Conservation (phyloP, 2,888 invertebrate species). For the Biston betularia region DNA sequence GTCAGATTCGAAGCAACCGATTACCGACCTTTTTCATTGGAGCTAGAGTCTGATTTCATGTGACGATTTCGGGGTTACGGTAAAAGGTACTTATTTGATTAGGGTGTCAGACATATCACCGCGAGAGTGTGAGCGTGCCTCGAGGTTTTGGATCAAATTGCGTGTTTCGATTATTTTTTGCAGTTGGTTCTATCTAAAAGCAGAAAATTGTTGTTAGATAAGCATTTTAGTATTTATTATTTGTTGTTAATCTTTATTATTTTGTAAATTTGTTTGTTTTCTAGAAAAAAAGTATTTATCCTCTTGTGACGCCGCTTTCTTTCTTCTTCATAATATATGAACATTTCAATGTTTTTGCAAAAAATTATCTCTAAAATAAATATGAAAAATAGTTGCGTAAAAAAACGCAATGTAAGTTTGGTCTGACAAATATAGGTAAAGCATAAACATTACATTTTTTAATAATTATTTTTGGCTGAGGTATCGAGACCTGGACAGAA, state of each 20-base stretch:
- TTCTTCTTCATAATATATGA: too few relatives aligned
- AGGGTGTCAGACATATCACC: constrained; percentile 86
- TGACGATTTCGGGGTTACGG: constrained; percentile 60
- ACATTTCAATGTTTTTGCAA: too few relatives aligned
- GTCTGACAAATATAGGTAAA: too few relatives aligned
- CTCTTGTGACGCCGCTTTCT: too few relatives aligned
- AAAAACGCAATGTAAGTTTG: too few relatives aligned
- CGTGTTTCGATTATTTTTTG: constrained; percentile 80
- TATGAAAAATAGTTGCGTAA: too few relatives aligned
- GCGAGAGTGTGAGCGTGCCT: constrained; percentile 81
- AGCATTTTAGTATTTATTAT: background rate
- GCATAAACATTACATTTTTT: too few relatives aligned
- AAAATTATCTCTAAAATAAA: too few relatives aligned
- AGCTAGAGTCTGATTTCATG: constrained; percentile 55
- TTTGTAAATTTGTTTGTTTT: too few relatives aligned
- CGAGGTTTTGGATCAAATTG: constrained; percentile 84
- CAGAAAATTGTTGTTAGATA: constrained; percentile 31
- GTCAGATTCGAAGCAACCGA: constrained; percentile 61
- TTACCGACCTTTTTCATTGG: constrained; percentile 58
- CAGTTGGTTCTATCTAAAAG: constrained; percentile 33
- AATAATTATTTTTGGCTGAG: background rate
- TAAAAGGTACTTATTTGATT: constrained; percentile 87
- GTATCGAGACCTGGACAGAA: background rate
- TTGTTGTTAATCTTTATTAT: background rate
- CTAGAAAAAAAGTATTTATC: too few relatives aligned